Evolutionary conservation across 30 jellyfish, hydroid and myxozoan species (phyloP), one percentile per base, ranked within the genome.

Genomic region (Mastigias papua): DNA sequence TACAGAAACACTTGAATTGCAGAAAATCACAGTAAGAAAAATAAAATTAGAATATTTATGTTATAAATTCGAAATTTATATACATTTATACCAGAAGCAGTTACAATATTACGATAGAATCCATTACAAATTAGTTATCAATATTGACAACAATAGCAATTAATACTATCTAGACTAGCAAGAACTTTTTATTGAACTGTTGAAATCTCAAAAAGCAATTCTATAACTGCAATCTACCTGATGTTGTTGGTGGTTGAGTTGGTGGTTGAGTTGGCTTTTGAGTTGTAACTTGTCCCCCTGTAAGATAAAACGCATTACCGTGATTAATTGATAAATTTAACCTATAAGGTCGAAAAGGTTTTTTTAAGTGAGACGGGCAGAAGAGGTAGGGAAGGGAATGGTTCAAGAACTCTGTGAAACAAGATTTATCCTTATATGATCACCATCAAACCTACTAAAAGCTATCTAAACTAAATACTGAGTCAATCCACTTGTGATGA

Each of bases 241-340:
- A 19, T 23, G 86, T 63, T n/a, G 86, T 75, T 31, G 84, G 84
- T 13, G 84, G 61, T 49, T 48, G 74, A 1, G 86, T 57, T 77
- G 76, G 83, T 34, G 68, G 83, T 72, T 72, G 83, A 15, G 61
- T 73, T 21, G 86, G 86, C 25, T 69, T 46, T 75, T 48, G 57
- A 2, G 86, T 77, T 27, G 86, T 75, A 7, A 28, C 78, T 7
- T 3, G 5, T 11, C 42, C 42, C 23, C 74, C 74, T 63, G 20
- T 1, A 27, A 63, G n/a, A 23, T 22, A 8, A 63, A 15, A 64
- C 42, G 19, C 74, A 23, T 51, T 51, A n/a, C n/a, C n/a, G n/a
- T n/a, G n/a, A n/a, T n/a, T n/a, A n/a, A n/a, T n/a, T n/a, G n/a
- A n/a, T n/a, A n/a, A n/a, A n/a, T n/a, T n/a, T n/a, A n/a, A n/a